Evolutionary conservation across 2,113 vertebrate genomes (phyloP).

Genomic region (Lynx canadensis): DNA sequence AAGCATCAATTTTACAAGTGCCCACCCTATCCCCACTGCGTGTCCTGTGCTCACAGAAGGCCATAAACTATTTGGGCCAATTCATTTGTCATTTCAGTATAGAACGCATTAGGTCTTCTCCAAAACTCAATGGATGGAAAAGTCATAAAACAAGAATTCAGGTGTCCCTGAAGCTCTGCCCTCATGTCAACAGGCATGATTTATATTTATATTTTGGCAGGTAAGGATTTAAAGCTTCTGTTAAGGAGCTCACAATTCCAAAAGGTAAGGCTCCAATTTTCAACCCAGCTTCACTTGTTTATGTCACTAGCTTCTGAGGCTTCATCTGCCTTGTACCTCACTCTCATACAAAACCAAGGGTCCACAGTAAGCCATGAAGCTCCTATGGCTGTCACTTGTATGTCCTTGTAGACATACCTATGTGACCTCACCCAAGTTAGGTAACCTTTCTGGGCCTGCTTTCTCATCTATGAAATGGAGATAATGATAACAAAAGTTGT

Average conservation of each 20-base stretch:
- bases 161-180: background rate
- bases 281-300: background rate
- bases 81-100: conserved; percentile 37
- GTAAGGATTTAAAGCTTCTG: background rate
- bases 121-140: background rate
- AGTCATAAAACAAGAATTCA: conserved; percentile 31
- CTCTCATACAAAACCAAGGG: background rate
- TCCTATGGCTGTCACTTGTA: background rate
- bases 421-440: background rate
- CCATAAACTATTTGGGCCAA: background rate
- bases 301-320: background rate
- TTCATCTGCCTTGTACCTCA: background rate
- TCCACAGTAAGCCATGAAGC: rapidly evolving
- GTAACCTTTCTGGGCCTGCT: background rate
- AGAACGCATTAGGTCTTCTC: background rate
- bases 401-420: background rate
- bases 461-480: background rate
- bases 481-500: background rate
- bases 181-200: background rate
- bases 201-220: background rate
- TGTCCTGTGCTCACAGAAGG: background rate
- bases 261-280: background rate
- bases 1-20: background rate
- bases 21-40: background rate
- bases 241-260: background rate